These are phyloP conservation scores for Porites australiensis DNA, from an alignment of 64 coral and sea anemone species.

Conservation along the genomic window DNA sequence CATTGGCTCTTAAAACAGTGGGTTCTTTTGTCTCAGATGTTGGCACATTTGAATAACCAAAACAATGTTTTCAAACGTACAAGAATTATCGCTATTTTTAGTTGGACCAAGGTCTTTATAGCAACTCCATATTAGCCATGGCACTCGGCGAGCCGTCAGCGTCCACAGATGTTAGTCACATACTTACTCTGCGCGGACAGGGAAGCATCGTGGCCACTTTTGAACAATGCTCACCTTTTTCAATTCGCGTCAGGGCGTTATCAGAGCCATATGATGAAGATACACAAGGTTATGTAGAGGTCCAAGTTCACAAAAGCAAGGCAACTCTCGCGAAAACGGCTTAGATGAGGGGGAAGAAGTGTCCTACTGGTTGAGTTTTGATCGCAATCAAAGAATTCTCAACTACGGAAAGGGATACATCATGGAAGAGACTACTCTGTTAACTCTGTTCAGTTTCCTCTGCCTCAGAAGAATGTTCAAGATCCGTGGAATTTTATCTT, in stretches of 20 bases:
- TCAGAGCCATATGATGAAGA: neutral
- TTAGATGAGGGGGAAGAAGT: neutral
- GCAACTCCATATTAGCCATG: too few species aligned
- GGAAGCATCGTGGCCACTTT: neutral
- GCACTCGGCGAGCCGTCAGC: too few species aligned
- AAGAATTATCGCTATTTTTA: too few species aligned
- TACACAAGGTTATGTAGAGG: neutral
- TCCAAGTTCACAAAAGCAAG: neutral
- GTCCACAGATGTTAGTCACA: neutral
- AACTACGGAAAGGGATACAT: slow-evolving; percentile 51
- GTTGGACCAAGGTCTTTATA: too few species aligned
- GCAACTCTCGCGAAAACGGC: too few species aligned
- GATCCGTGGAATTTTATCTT: slow-evolving; percentile 21
- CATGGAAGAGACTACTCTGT: slow-evolving; percentile 37
- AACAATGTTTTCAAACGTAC: too few species aligned
- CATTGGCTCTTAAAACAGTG: too few species aligned
- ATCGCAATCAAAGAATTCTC: slow-evolving; percentile 8
- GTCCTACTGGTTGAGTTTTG: slow-evolving; percentile 38
- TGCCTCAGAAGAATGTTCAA: neutral
- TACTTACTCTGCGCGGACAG: neutral
- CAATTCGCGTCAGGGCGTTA: neutral
- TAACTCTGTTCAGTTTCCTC: neutral
- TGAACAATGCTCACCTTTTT: neutral
- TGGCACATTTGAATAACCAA: too few species aligned
- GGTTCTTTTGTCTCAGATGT: too few species aligned